Base-by-base conservation (phyloP, 2,113 vertebrate species). In the Nycticorax nycticorax region DNA sequence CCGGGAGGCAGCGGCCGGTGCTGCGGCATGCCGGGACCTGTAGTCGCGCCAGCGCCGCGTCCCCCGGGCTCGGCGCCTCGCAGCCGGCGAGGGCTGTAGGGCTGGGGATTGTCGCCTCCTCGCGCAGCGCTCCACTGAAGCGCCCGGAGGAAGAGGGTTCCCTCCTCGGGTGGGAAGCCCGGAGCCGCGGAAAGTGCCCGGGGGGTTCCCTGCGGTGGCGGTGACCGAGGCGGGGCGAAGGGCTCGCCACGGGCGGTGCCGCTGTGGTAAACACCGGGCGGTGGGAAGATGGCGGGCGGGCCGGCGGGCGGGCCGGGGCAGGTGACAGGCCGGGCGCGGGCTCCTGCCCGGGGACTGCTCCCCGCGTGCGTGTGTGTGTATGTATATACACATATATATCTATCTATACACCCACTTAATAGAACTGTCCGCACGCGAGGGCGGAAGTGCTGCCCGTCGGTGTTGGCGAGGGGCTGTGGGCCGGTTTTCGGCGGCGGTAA, bases 221-320 rank as follows among this genome's bases (percentile, higher is more conserved):
- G 50, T 14, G 64, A 35, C 78, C 35, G 39, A 17, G 74, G 39
- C 18, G 55, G 71, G 32, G 48, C n/a, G 26, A 28, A 67, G 53
- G 22, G 80, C 45, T 50, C 12, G 56, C 57, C 48, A 45, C 68
- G 11, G 75, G 71, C 6, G 33, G n/a, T 16, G 50, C 71, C 45
- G 56, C 81, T 23, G 48, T 9, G 75, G 71, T 24, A 56, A 83
- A 73, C 48, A 9, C 33, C 20, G 83, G 52, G 43, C 72, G 63
- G 69, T 7, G 82, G 82, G 71, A 95, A 96, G 64, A 93, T 92
- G 96, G 92, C 91, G 86, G 74, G 73, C 23, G 52, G 27, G 27
- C 26, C 52, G 50, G 50, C 50, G 21, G 92, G 35, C 23, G 62
- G 73, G 85, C 43, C 6, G 24, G 85, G 30, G n/a, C 35, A 20